phyloP scores from a whole-genome alignment of 2,888 invertebrate species.

The Microctonus aethiopoides region DNA sequence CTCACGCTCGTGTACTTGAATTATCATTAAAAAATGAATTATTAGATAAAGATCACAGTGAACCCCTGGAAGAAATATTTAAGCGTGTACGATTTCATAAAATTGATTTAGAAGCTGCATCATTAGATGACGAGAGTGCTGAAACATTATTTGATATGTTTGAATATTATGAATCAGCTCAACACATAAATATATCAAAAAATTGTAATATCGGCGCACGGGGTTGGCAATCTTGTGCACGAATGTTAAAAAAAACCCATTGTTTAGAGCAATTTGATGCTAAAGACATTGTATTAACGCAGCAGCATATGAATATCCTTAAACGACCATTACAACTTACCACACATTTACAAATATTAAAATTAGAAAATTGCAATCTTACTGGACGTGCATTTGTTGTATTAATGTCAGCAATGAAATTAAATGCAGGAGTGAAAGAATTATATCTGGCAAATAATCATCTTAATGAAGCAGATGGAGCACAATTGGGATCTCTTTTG shows the following conservation, averaged over 20 bases:
- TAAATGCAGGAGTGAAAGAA: slow-evolving; percentile 81
- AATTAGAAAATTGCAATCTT: slow-evolving; percentile 81
- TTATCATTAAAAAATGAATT: slow-evolving; percentile 73
- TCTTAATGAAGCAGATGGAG: slow-evolving; percentile 79
- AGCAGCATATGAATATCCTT: slow-evolving; percentile 78
- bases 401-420: slow-evolving; percentile 84
- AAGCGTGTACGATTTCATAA: slow-evolving; percentile 80
- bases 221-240: slow-evolving; percentile 86
- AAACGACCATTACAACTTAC: slow-evolving; percentile 79
- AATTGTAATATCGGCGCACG: slow-evolving; percentile 80
- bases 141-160: slow-evolving; percentile 91
- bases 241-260: slow-evolving; percentile 82
- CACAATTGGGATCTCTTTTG: slow-evolving; percentile 80
- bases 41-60: slow-evolving; percentile 77
- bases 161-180: slow-evolving; percentile 88
- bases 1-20: slow-evolving; percentile 71
- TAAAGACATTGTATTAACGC: slow-evolving; percentile 74
- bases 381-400: slow-evolving; percentile 80
- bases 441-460: slow-evolving; percentile 86
- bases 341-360: slow-evolving; percentile 79
- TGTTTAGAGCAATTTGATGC: slow-evolving; percentile 78
- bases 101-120: slow-evolving; percentile 77
- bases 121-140: slow-evolving; percentile 77
- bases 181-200: slow-evolving; percentile 79
- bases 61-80: slow-evolving; percentile 86